phyloP scores from a whole-genome alignment of 1,140 invertebrate species.

The Nymphalis io region DNA sequence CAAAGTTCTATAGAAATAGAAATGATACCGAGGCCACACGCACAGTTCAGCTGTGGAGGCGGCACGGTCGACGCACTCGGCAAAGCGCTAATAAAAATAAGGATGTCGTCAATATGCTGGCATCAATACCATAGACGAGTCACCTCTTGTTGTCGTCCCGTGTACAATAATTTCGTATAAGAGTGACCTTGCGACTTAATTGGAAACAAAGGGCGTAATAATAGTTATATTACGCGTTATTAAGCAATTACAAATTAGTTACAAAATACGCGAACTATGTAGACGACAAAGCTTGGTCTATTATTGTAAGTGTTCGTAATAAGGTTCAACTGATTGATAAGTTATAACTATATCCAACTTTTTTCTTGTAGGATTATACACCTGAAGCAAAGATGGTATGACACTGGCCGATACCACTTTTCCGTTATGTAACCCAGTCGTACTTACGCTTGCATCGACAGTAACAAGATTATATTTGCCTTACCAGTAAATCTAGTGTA shows the following conservation, averaged over 20 bases:
- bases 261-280: neutral
- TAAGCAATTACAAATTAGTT: neutral
- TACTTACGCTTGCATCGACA: conserved; percentile 9
- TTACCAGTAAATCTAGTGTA: neutral
- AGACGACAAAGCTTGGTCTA: neutral
- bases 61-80: conserved; percentile 73
- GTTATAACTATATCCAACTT: neutral
- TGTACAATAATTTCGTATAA: conserved; percentile 34
- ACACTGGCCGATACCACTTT: neutral
- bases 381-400: neutral
- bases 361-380: neutral
- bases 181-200: neutral
- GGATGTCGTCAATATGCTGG: conserved; percentile 79
- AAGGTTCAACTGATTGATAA: too few relatives aligned
- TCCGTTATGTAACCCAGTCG: conserved; percentile 27
- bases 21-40: conserved; percentile 71
- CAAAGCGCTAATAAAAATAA: conserved; percentile 76
- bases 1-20: conserved; percentile 58
- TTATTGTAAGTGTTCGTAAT: neutral
- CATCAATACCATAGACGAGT: conserved; percentile 65
- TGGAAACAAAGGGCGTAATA: neutral
- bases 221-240: neutral
- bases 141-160: conserved; percentile 46
- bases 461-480: conserved; percentile 33
- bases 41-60: conserved; percentile 63